Percentiles rank a stretch among this genome's conserved stretches.
Conservation (phyloP, 92 coral and sea anemone species). For the Phenganax marumi region DNA sequence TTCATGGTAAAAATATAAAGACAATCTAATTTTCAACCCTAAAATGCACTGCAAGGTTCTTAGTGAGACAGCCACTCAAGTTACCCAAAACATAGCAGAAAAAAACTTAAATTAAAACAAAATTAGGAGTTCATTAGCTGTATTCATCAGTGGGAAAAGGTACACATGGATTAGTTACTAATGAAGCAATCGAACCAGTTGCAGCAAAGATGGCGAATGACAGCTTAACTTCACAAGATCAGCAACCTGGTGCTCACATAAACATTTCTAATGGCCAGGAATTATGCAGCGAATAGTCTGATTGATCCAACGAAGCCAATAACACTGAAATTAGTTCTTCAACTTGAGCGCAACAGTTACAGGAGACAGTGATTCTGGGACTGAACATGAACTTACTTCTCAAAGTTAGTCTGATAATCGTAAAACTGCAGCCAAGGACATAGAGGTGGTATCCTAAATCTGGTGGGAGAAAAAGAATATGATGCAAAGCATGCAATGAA, state of each 20-base stretch:
- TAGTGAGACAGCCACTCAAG: too few species aligned
- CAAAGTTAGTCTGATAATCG: not conserved
- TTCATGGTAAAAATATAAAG: too few species aligned
- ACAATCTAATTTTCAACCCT: too few species aligned
- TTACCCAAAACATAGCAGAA: too few species aligned
- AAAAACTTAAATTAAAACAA: too few species aligned
- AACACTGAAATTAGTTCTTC: constrained; percentile 28
- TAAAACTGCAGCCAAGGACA: constrained; percentile 8
- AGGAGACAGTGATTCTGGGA: constrained; percentile 7
- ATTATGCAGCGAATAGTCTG: constrained; percentile 19
- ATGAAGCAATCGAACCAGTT: not conserved
- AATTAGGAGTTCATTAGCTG: too few species aligned
- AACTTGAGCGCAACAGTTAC: constrained; percentile 8
- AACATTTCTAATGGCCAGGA: constrained; percentile 10
- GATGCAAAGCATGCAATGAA: constrained; percentile 21
- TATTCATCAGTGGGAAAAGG: too few species aligned
- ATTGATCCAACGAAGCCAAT: not conserved
- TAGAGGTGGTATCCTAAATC: constrained; percentile 14
- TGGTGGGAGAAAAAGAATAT: constrained; percentile 20
- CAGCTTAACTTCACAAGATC: constrained; percentile 23
- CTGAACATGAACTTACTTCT: not conserved
- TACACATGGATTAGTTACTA: not conserved
- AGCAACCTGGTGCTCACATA: not conserved
- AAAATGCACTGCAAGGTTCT: too few species aligned
- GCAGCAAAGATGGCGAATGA: not conserved